Conservation (phyloP, 2,113 vertebrate genomes). For the Forbesichthys papilliferus region DNA sequence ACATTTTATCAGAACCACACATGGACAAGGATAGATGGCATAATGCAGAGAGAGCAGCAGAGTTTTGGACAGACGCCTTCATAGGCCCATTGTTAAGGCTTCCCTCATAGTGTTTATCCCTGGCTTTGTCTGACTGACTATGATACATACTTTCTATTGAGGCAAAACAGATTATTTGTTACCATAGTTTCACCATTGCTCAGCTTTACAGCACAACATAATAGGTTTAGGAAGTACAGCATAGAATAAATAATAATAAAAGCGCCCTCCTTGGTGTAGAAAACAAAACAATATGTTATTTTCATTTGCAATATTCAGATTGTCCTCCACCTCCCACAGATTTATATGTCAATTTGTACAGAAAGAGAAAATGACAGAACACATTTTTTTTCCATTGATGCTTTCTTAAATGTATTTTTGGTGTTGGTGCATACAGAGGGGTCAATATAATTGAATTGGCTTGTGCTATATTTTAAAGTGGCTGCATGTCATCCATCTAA, state of each 20-base stretch:
- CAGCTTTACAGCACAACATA: slow-evolving; percentile 71
- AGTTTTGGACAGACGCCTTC: slow-evolving; percentile 60
- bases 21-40: slow-evolving; percentile 56
- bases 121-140: slow-evolving; percentile 75
- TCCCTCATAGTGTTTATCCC: slow-evolving; percentile 75
- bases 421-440: too few relatives aligned
- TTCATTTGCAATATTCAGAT: slow-evolving; percentile 57
- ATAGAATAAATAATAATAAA: slow-evolving; percentile 16
- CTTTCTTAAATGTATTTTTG: too few relatives aligned
- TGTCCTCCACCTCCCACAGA: slow-evolving; percentile 23
- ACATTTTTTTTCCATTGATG: too few relatives aligned
- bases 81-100: slow-evolving; percentile 55
- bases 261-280: slow-evolving; percentile 21
- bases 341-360: slow-evolving; percentile 19
- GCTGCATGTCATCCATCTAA: slow-evolving; percentile 37
- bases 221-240: slow-evolving; percentile 56
- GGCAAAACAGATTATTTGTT: slow-evolving; percentile 81
- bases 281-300: slow-evolving; percentile 63
- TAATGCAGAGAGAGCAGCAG: slow-evolving; percentile 52
- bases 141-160: slow-evolving; percentile 83
- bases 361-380: background rate
- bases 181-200: slow-evolving; percentile 81
- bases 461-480: too few relatives aligned
- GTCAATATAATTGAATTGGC: too few relatives aligned
- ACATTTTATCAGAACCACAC: slow-evolving; percentile 52